Evolutionary conservation across 2,888 invertebrate species (phyloP), one percentile per base, ranked within the genome.

Genomic region (Agrilus cyanescens): DNA sequence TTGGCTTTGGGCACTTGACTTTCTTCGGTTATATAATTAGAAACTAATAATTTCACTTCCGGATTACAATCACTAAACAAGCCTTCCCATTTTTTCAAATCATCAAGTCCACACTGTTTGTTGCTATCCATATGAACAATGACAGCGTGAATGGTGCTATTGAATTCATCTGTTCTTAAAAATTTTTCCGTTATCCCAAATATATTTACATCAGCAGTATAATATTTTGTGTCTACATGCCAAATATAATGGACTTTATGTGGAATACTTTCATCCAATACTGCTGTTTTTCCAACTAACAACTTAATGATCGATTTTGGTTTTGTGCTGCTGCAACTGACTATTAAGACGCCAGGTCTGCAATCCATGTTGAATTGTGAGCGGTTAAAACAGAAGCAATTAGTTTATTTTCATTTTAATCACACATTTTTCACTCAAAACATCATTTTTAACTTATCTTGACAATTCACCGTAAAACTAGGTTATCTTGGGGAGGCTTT

Each of bases 151-250:
- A 80, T 71, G 41, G 61, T 59, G 33, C 68, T 59, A 10, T 68
- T 63, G 52, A 73, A 64, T 32, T 67, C 61, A 49, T 72, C 61
- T 45, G 66, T 63, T 15, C 73, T 65, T 40, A 70, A 60, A 25
- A 67, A 68, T 47, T 72, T 43, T 63, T 52, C 63, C 56, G 53
- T 69, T 38, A 76, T 62, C 1, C 72, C 65, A 53, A 76, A 74
- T 14, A 84, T 54, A 48, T 72, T 63, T 29, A 82, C 70, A 56
- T 75, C 69, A 10, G 80, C 74, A 35, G 73, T 72, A 56, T 84
- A 85, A 65, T 85, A 85, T 61, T 84, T 85, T 32, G 80, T 83
- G 49, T 78, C 74, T 46, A 83, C 74, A 46, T 70, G 67, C 76
- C 78, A 78, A 2, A 68, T 58, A 54, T 70, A 60, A 37, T 45